Conservation (phyloP, 1,140 invertebrate species). For the Chironomus striatipennis region DNA sequence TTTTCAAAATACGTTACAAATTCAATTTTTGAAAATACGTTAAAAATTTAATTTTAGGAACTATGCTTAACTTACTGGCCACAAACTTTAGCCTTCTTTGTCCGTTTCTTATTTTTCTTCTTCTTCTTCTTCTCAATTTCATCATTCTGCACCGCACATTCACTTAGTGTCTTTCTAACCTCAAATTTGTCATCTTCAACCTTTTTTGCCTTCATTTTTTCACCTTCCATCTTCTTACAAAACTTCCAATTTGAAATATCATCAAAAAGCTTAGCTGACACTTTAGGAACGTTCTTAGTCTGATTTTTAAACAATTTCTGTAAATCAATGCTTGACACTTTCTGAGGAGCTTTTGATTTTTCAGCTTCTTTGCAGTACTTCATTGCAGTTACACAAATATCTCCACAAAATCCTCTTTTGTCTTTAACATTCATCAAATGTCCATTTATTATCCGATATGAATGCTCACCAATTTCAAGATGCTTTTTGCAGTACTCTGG, state of each 20-base stretch:
- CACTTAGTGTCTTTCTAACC: too few relatives aligned
- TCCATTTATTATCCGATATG: conserved; percentile 5
- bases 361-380: not conserved
- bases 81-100: too few relatives aligned
- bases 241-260: not conserved
- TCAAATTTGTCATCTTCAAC: too few relatives aligned
- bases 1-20: not conserved
- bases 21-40: too few relatives aligned
- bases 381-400: not conserved
- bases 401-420: not conserved
- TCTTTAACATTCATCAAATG: conserved; percentile 2
- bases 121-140: too few relatives aligned
- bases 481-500: not conserved
- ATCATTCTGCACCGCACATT: too few relatives aligned
- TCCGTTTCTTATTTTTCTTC: too few relatives aligned
- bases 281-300: not conserved
- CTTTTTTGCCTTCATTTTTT: not conserved
- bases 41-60: too few relatives aligned
- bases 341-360: not conserved
- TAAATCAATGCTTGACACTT: not conserved
- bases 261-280: not conserved
- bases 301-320: not conserved
- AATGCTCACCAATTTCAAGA: not conserved
- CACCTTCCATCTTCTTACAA: not conserved
- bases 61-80: too few relatives aligned